Base-by-base conservation (phyloP, 2,113 vertebrate species). In the Tapirus terrestris region DNA sequence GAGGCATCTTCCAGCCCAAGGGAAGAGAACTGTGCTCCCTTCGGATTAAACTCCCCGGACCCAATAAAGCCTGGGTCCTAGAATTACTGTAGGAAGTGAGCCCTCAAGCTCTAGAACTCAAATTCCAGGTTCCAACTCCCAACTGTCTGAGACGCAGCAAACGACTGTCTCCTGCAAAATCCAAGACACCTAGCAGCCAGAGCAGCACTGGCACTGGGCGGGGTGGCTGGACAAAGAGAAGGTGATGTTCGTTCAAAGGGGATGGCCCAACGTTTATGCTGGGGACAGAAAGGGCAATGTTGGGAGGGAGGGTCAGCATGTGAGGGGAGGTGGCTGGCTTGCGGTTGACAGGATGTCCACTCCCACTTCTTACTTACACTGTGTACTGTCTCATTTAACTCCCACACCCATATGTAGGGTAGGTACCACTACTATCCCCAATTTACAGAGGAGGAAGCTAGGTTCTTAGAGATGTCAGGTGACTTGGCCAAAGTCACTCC, bases 401-500 rank as follows among this genome's bases (percentile, higher is more conserved):
- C 12, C 36, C 48, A 31, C 23, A 60, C 6, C 13, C n/a, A n/a
- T 14, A 53, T 13, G 20, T 0, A 13, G 14, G 0, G 0, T 8
- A 13, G 68, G 61, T 16, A 36, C 25, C 14, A 20, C 43, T 20
- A 20, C 16, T 72, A 2, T 7, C 20, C 29, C 45, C 33, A 16
- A 29, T 58, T 67, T 9, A 68, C 72, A 72, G 65, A 58, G 23
- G 33, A 80, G 61, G 61, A 39, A 89, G 27, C 51, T n/a, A 63
- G 63, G 14, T 6, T 53, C 17, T 51, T 60, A 45, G 39, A 48
- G 51, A 65, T 48, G 58, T 2, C 1, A 5, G 51, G 33, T 8
- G 39, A 51, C 17, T 61, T n/a, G 17, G 14, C 76, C 45, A 17
- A 29, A 88, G 63, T 39, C 67, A 16, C 85, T 36, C 51, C 9